phyloP scores from a whole-genome alignment of 2,113 vertebrate genomes.

The Mormoops blainvillei region DNA sequence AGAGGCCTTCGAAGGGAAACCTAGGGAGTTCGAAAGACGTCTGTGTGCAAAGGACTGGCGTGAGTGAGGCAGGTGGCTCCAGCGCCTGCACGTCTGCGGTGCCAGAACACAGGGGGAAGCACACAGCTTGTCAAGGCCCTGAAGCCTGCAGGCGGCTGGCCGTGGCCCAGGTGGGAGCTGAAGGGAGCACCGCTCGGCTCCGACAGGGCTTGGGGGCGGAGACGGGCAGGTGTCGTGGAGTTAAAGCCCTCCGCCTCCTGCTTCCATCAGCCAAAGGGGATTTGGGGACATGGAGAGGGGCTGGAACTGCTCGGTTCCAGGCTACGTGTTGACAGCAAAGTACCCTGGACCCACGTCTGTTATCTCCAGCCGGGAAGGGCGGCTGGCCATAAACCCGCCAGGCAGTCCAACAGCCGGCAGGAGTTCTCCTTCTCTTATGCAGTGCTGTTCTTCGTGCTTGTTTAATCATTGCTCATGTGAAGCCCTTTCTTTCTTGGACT shows the following conservation, averaged over 20 bases:
- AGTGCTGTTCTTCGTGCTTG: slow-evolving; percentile 54
- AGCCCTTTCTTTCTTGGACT: slow-evolving; percentile 75
- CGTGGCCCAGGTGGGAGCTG: too few relatives aligned
- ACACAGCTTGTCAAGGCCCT: too few relatives aligned
- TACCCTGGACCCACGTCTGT: background rate
- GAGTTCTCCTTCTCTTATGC: background rate
- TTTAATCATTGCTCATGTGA: slow-evolving; percentile 76
- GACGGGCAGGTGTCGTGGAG: rapidly evolving
- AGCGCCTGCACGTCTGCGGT: background rate
- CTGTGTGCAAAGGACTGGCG: background rate
- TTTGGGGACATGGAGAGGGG: background rate
- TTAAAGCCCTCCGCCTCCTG: background rate
- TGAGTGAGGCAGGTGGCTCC: background rate
- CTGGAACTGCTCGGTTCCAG: too few relatives aligned
- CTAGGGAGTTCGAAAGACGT: background rate
- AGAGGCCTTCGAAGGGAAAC: background rate
- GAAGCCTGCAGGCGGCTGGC: too few relatives aligned
- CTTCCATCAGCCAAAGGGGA: background rate
- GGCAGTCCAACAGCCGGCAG: background rate
- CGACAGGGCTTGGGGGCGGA: background rate
- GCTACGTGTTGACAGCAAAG: background rate
- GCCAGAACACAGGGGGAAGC: background rate
- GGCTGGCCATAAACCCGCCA: slow-evolving; percentile 14
- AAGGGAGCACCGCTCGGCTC: background rate
- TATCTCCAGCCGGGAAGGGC: background rate